Base-by-base conservation (phyloP, 2,113 vertebrate genomes). In the Illadopsis cleaveri region DNA sequence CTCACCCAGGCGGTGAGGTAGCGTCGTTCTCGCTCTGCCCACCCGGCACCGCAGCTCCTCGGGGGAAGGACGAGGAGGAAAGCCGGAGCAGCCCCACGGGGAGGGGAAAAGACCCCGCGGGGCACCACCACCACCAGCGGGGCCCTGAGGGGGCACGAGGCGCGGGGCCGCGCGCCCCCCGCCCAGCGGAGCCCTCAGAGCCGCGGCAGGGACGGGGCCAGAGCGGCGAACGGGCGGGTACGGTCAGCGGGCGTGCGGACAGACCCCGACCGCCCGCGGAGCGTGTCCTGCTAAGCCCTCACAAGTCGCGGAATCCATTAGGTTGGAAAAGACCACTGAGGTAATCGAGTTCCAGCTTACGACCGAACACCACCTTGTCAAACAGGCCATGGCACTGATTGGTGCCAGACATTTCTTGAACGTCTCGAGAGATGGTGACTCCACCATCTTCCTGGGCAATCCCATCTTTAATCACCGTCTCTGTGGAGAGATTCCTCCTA, bases 261-360 rank as follows among this genome's bases (percentile, higher is more conserved):
- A 58, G 33, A 57, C 56, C 15, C 57, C 2, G 0, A 3, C 17
- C 15, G 37, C n/a, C 25, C n/a, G 7, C 22, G 2, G 12, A 1
- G 35, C 3, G 24, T 0, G 15, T 3, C 7, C 6, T 1, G 3
- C 38, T 5, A 0, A 9, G 47, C 6, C 1, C 37, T 21, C 9
- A 3, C 15, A 3, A 3, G 9, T 13, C 21, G 15, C n/a, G 4
- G 48, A 12, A 31, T 12, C 48, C 13, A 1, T 12, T 11, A 6
- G 31, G 12, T 0, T 30, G 23, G 28, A n/a, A 81, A 51, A 60
- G 45, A 28, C 4, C 28, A 3, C 60, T 21, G 53, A n/a, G 33
- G 28, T 45, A 72, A 50, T 6, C 11, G 19, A 68, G 33, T 9
- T 37, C 23, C 13, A 20, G 0, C 9, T 37, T 11, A 19, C 0